Base-by-base conservation (phyloP, 2,113 vertebrate genomes). In the Gasterosteus aculeatus region DNA sequence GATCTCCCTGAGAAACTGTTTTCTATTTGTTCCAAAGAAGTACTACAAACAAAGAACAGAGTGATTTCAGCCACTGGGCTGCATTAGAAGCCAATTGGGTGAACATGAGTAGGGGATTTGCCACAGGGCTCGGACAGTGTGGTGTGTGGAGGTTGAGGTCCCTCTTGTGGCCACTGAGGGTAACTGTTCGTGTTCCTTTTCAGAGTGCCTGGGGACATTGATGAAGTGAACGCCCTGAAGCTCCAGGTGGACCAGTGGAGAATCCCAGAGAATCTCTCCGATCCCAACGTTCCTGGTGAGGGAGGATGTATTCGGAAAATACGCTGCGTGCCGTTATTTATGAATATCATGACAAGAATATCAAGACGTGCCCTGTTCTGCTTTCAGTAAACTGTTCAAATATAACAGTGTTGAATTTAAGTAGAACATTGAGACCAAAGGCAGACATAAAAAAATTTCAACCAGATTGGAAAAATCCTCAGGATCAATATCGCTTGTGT, bases 171-270 rank as follows among this genome's bases (percentile, higher is more conserved):
- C 56, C 42, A 10, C 14, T 3, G 5, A 31, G 4, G 63, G 78
- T 87, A 89, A 92, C 49, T 74, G 4, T 11, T 22, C 31, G 19
- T 4, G 11, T 29, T 44, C 19, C 15, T 84, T 81, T 81, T 19
- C 92, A 97, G 96, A 82, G 94, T 97, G 62, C 96, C 96, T 54
- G 96, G 96, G 71, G 96, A 97, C 87, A 97, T 97, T 3, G 96
- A 97, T 81, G 96, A 97, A 84, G 96, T 97, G 67, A 97, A 97
- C 38, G 96, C 95, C 0, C 39, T 97, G 89, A 97, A 97, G 91
- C 92, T 97, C 63, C 96, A 97, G 72, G 96, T 97, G 33, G 96
- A 97, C 86, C 96, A 97, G 86, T 97, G 96, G 96, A 95, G 95
- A 80, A 97, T 96, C 79, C 96, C 96, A 7, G 94, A 95, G 31